These are phyloP conservation scores for Protosalanx chinensis DNA, from an alignment of 2,797 vertebrate genomes.

Conservation along the genomic window DNA sequence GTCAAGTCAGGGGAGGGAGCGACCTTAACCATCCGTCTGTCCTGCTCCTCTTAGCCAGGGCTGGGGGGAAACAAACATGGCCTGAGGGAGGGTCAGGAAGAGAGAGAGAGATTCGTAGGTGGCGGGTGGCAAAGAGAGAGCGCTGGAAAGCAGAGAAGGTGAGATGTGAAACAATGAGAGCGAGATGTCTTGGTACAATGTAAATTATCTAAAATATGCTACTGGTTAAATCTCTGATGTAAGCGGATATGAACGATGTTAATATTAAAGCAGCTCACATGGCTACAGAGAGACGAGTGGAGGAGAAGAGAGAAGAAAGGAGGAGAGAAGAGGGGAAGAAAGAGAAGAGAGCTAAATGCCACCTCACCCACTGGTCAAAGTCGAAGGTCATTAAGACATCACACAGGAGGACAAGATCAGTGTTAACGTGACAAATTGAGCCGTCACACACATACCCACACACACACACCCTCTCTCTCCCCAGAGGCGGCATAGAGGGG, in stretches of 20 bases:
- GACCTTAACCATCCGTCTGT: constrained; percentile 8
- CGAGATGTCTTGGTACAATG: too few species aligned
- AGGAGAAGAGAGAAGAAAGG: neutral
- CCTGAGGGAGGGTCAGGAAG: neutral
- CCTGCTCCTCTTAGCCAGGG: neutral
- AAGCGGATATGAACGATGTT: too few species aligned
- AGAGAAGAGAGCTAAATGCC: constrained; percentile 29
- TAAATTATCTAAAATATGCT: neutral
- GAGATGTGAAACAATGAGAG: too few species aligned
- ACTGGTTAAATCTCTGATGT: too few species aligned
- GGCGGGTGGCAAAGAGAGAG: neutral
- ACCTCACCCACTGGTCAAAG: constrained; percentile 33
- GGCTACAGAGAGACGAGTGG: neutral
- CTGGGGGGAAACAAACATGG: neutral
- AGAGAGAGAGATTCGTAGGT: neutral
- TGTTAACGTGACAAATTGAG: constrained; percentile 61
- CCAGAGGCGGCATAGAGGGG: neutral
- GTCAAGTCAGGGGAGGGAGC: neutral
- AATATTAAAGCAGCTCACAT: neutral
- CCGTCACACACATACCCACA: constrained; percentile 24
- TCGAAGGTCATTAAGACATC: constrained; percentile 48
- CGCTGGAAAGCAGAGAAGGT: too few species aligned
- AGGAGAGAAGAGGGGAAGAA: neutral
- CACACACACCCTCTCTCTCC: constrained; percentile 2
- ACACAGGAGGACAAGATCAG: constrained; percentile 47